Base-by-base conservation (phyloP, 2,797 vertebrate species). In the Gymnoscopelus microlampas region DNA sequence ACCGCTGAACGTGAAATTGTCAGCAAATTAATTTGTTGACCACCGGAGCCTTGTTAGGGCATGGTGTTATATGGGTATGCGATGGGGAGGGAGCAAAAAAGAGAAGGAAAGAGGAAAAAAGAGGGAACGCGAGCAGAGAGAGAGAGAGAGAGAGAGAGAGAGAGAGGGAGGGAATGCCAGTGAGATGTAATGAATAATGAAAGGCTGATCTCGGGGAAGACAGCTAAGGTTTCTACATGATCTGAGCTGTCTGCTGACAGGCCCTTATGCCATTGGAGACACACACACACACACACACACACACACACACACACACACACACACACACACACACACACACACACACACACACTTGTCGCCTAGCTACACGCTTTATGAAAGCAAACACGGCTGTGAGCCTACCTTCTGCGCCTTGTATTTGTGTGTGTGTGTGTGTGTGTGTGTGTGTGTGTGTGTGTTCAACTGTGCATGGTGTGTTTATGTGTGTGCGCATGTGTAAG, bases 1-100 rank as follows among this genome's bases (percentile, higher is more conserved):
- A 79, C 73, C 73, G 53, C 70, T 77, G 53, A 71, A 78, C 83
- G 84, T 83, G 14, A 81, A 82, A 85, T 82, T 73, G 76, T 71
- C 63, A 71, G 56, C 29, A 68, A 77, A 78, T 74, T 68, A 70
- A 64, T 79, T 72, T 76, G 47, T 48, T 13, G 68, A 72, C 65
- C 70, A 67, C 29, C 44, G 73, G 76, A 68, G 79, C 71, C 70
- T 79, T 32, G 50, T 64, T 60, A 63, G 64, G 58, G 72, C 69
- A 72, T 54, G 60, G 47, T 68, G 65, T 53, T 66, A 1, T 19
- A 63, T 49, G 32, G 59, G 53, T 23, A 57, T 48, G 67, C 68
- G 60, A 56, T 19, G 1, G 70, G 68, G 44, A 26, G 48, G 78
- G 71, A 61, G 44, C 76, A 70, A 9, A 19, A 51, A 53, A 61